phyloP scores from a whole-genome alignment of 2,888 invertebrate species.

The Pachydiplax longipennis region DNA sequence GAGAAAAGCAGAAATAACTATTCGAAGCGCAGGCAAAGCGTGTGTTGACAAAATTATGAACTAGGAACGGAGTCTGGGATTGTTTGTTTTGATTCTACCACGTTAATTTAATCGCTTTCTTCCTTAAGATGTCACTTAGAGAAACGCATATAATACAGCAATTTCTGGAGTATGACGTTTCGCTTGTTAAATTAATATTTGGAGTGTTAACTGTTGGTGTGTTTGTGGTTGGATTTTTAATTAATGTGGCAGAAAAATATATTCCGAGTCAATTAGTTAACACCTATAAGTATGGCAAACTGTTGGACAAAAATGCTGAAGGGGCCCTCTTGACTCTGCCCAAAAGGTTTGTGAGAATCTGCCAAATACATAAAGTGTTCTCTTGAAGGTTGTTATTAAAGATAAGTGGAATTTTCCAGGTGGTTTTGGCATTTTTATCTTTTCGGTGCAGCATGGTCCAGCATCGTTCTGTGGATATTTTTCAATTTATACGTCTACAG shows the following conservation, averaged over 20 bases:
- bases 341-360: constrained; percentile 63
- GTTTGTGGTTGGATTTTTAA: constrained; percentile 67
- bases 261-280: constrained; percentile 72
- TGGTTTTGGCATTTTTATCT: constrained; percentile 84
- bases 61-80: too few species aligned
- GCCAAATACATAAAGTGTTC: too few species aligned
- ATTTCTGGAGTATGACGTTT: not conserved
- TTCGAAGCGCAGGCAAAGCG: too few species aligned
- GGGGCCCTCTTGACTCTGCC: constrained; percentile 70
- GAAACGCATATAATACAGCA: not conserved
- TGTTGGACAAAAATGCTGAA: constrained; percentile 62
- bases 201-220: constrained; percentile 53
- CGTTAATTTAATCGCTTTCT: not conserved
- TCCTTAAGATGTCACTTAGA: not conserved
- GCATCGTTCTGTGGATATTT: constrained; percentile 62
- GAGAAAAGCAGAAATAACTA: too few species aligned
- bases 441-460: constrained; percentile 69
- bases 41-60: too few species aligned
- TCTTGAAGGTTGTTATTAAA: not conserved
- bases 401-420: constrained; percentile 54
- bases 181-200: constrained; percentile 54
- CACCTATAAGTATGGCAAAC: constrained; percentile 77
- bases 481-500: constrained; percentile 63
- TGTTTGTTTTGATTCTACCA: too few species aligned
- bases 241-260: constrained; percentile 71